Conservation (phyloP, 2,888 invertebrate species). For the Mesopsocus fuscifrons region DNA sequence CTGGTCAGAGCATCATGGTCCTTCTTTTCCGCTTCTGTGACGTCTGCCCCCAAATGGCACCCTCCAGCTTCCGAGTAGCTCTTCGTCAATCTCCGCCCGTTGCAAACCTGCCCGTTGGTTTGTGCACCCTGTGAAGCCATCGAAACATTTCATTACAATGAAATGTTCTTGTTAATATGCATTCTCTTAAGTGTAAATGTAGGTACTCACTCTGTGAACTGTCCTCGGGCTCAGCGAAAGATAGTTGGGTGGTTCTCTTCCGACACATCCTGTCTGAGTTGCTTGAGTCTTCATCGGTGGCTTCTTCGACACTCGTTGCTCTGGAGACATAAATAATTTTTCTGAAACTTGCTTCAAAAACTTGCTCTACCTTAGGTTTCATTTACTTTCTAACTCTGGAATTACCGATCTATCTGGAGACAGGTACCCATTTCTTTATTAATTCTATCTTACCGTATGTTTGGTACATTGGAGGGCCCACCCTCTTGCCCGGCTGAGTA, state of each 20-base stretch:
- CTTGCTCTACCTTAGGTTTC: no score
- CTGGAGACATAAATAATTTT: constrained; percentile 33
- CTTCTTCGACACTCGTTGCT: constrained; percentile 48
- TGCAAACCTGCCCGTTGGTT: constrained; percentile 62
- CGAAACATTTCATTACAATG: constrained; percentile 22
- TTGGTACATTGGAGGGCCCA: background rate
- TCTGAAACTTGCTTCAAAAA: no score
- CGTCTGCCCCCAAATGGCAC: constrained; percentile 23
- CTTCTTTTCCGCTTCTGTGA: constrained; percentile 17
- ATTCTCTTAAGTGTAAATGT: no score
- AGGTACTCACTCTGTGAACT: constrained; percentile 46
- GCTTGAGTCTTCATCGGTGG: constrained; percentile 83
- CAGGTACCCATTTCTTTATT: no score
- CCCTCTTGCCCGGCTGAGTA: background rate
- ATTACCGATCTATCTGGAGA: no score
- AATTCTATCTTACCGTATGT: constrained; percentile 8
- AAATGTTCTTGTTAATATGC: background rate
- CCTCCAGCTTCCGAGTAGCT: constrained; percentile 65
- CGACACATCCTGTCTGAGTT: constrained; percentile 61
- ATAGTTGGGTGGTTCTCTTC: constrained; percentile 39
- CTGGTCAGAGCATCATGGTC: constrained; percentile 62
- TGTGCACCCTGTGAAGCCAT: constrained; percentile 83
- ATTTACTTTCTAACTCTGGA: no score
- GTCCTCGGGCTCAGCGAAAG: constrained; percentile 60
- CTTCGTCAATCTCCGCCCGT: constrained; percentile 60